Evolutionary conservation across 2,113 vertebrate species (phyloP).

Genomic region (Mohoua ochrocephala): DNA sequence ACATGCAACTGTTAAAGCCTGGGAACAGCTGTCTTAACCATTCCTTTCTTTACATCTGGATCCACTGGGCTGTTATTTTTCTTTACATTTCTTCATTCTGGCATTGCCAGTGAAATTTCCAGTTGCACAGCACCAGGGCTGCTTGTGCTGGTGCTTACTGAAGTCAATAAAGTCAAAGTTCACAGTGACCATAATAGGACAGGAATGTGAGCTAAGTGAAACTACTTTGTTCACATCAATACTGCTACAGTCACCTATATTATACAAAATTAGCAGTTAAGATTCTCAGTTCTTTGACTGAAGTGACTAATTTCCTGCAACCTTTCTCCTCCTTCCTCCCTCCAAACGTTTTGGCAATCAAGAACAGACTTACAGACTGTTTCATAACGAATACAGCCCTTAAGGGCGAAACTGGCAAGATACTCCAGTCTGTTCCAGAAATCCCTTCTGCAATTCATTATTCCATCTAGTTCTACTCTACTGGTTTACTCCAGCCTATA

Average conservation of each 20-base stretch:
- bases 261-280: background rate
- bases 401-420: background rate
- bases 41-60: background rate
- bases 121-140: background rate
- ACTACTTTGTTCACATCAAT: background rate
- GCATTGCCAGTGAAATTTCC: background rate
- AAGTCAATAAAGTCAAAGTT: background rate
- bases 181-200: background rate
- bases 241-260: background rate
- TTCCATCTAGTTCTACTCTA: background rate
- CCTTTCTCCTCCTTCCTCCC: constrained; percentile 26
- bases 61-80: background rate
- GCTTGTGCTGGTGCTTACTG: background rate
- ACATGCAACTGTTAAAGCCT: background rate
- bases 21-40: background rate
- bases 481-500: background rate
- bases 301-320: constrained; percentile 37
- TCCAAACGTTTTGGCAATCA: background rate
- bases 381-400: background rate
- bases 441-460: constrained; percentile 10
- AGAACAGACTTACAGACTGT: background rate
- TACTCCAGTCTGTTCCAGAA: constrained; percentile 11
- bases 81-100: background rate
- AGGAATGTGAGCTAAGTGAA: background rate
- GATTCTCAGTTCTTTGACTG: background rate